Evolutionary conservation across 1,140 invertebrate species (phyloP), one percentile per base, ranked within the genome.

Genomic region (Thaumatotibia leucotreta): DNA sequence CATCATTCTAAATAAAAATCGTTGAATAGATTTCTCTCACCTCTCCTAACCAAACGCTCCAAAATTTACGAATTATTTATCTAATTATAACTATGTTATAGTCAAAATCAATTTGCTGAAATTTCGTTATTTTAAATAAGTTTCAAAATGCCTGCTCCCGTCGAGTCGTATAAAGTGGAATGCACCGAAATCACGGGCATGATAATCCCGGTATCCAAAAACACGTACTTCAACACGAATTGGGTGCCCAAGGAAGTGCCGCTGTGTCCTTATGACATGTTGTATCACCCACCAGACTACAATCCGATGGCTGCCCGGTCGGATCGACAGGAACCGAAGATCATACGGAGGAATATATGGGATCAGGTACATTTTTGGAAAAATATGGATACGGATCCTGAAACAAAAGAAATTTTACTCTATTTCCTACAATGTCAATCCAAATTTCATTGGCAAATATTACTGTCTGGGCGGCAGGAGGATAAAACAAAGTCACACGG

Each of bases 231-330:
- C 54, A 90, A 88, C 66, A 89, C 84, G 0, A 79, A 86, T 11
- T 83, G 82, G 76, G 66, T 67, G 17, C 63, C 76, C 0, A 71
- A 72, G 33, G 70, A 66, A 2, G 65, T 64, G 29, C 77, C 72
- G 1, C 64, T 90, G 11, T 88, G 83, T 61, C 76, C 83, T 0
- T 90, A 90, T 45, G 86, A 89, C n/a, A 89, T 87, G 84, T 72
- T 89, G n/a, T 85, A 83, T 58, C 86, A 89, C 63, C 86, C 86
- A 0, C 86, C 86, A 0, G 84, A 86, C 50, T 89, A 89, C 64
- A 84, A 89, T 33, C 86, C 80, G 4, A 87, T 84, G 66, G 69
- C 84, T 0, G 76, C 79, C 2, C 77, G 86, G 65, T 86, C 84
- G 10, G 87, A 89, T 67, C 76, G 86, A 0, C 79, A 81, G 61